These are phyloP conservation scores for Shargacucullia verbasci DNA, from an alignment of 2,888 invertebrate genomes.

Conservation along the genomic window DNA sequence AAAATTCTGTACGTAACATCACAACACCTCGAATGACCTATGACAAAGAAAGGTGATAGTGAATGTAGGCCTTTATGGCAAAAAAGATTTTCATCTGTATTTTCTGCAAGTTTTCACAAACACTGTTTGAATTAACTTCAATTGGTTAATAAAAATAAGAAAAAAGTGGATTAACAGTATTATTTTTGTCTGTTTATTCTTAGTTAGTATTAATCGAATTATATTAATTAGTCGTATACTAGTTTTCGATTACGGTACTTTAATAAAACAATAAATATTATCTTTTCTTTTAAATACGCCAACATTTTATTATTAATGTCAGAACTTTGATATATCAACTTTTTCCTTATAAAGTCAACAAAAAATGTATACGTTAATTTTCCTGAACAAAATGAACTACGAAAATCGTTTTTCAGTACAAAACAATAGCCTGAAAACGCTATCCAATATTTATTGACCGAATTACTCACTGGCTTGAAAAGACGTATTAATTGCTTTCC, in stretches of 20 bases:
- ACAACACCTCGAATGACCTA: slow-evolving; percentile 1
- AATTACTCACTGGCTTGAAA: slow-evolving; percentile 19
- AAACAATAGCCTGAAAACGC: slow-evolving; percentile 37
- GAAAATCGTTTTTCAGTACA: slow-evolving; percentile 35
- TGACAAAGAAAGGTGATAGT: slow-evolving; percentile 33
- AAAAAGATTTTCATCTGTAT: slow-evolving; percentile 11
- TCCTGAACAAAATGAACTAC: slow-evolving; percentile 29
- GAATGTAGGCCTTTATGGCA: slow-evolving; percentile 16
- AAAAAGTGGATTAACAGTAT: no score
- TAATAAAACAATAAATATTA: neutral
- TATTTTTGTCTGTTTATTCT: no score
- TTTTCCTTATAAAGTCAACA: slow-evolving; percentile 20
- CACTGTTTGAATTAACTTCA: slow-evolving; percentile 15
- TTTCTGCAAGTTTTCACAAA: slow-evolving; percentile 8
- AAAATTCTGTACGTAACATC: slow-evolving; percentile 11
- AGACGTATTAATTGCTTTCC: neutral
- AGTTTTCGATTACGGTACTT: no score
- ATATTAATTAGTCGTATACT: no score
- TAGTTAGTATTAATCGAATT: no score
- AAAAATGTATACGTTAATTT: slow-evolving; percentile 25
- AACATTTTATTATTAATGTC: slow-evolving; percentile 16
- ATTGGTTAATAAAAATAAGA: no score
- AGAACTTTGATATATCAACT: slow-evolving; percentile 32
- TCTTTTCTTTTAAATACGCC: neutral
- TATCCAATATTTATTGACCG: slow-evolving; percentile 29